phyloP scores from a whole-genome alignment of 1,140 invertebrate genomes.

The Heterodera schachtii region DNA sequence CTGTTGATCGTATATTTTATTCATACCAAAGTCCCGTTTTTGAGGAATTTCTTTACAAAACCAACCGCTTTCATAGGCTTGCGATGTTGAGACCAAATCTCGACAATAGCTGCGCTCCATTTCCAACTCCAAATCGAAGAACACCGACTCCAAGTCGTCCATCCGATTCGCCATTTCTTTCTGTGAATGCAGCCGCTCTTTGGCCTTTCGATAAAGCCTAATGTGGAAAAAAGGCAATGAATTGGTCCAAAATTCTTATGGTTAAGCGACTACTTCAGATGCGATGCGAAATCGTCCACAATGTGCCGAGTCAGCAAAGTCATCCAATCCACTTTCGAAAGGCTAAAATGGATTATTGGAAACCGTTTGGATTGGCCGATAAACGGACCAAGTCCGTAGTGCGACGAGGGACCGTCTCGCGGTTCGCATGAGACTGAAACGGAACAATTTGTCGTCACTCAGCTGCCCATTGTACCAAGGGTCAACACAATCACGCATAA shows the following conservation, averaged over 20 bases:
- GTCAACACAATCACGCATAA: conserved; percentile 42
- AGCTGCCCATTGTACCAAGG: conserved; percentile 43
- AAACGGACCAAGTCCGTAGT: conserved; percentile 33
- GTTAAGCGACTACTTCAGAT: conserved; percentile 70
- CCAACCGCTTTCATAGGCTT: conserved; percentile 69
- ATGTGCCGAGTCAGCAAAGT: conserved; percentile 81
- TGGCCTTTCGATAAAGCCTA: conserved; percentile 76
- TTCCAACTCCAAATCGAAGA: conserved; percentile 84
- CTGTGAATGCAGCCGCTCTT: conserved; percentile 70
- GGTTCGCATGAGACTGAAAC: conserved; percentile 39
- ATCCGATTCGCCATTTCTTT: conserved; percentile 14
- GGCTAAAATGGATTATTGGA: conserved; percentile 68
- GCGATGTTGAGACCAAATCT: conserved; percentile 69
- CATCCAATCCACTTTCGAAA: conserved; percentile 86
- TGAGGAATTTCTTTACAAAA: not conserved
- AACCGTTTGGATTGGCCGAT: not conserved
- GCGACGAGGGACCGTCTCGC: conserved; percentile 36
- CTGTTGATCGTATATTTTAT: conserved; percentile 29
- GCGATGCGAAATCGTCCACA: conserved; percentile 85
- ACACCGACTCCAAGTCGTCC: conserved; percentile 75
- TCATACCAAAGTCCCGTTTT: not conserved
- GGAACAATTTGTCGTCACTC: conserved; percentile 37
- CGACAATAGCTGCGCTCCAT: conserved; percentile 76
- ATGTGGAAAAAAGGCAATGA: too few relatives aligned
- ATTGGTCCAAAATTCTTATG: too few relatives aligned